Evolutionary conservation across 1,140 invertebrate genomes (phyloP).

Genomic region (Brachionus paranguensis): DNA sequence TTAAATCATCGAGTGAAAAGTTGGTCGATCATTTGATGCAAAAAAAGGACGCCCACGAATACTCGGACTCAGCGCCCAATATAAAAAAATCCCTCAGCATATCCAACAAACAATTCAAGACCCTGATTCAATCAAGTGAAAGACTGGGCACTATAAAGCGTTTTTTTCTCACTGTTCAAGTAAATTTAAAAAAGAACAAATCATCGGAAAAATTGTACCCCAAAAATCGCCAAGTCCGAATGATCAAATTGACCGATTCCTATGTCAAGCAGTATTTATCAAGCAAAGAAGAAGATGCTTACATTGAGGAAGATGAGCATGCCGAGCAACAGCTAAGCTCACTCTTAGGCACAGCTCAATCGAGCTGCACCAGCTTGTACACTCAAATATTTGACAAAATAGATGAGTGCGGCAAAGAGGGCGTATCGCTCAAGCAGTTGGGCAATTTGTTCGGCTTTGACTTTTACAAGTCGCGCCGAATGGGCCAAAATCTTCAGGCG

Average conservation of each 20-base stretch:
- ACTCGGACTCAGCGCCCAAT: not conserved
- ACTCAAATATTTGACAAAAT: constrained; percentile 35
- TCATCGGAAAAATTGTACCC: not conserved
- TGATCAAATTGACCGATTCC: constrained; percentile 1
- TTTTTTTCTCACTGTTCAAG: not conserved
- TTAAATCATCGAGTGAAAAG: not conserved
- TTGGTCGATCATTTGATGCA: not conserved
- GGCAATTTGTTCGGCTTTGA: constrained; percentile 29
- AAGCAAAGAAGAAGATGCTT: not conserved
- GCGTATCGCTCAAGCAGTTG: constrained; percentile 29
- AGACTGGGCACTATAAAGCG: constrained; percentile 6
- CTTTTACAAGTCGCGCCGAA: constrained; percentile 24
- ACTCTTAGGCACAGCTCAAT: not conserved
- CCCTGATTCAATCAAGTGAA: not conserved
- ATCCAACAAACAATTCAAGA: constrained; percentile 21
- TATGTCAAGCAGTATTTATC: constrained; percentile 3
- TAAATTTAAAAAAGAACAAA: constrained; percentile 16
- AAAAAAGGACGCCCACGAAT: not conserved
- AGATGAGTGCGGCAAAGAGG: constrained; percentile 11
- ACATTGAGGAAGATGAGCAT: not conserved
- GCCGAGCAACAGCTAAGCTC: not conserved
- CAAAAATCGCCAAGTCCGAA: not conserved
- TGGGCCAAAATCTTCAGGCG: not conserved
- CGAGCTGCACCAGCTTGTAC: not conserved
- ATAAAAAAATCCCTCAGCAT: not conserved